A percentile compares a stretch with the other conserved stretches of the same genome.
Conservation (phyloP, 1,140 invertebrate genomes). For the Manduca sexta region DNA sequence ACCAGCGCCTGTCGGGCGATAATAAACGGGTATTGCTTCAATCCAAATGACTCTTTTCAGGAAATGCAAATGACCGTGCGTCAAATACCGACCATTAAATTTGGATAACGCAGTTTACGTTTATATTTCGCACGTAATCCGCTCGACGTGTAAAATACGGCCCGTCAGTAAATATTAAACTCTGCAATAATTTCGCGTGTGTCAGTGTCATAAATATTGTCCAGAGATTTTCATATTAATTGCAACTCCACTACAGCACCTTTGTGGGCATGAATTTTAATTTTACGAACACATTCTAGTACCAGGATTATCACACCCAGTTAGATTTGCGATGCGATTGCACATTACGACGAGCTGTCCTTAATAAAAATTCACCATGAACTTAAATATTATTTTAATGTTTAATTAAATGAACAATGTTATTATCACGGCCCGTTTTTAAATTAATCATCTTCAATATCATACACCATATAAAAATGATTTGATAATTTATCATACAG, state of each 20-base stretch:
- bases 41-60: constrained; percentile 41
- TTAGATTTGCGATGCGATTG: no score
- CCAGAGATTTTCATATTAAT: constrained; percentile 65
- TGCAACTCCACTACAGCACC: constrained; percentile 51
- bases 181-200: constrained; percentile 51
- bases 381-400: no score
- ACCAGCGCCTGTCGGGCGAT: constrained; percentile 28
- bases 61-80: constrained; percentile 54
- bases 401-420: no score
- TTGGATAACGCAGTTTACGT: constrained; percentile 56
- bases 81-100: constrained; percentile 63
- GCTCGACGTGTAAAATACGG: constrained; percentile 58
- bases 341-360: no score
- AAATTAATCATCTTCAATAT: no score
- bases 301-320: background rate
- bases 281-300: constrained; percentile 30
- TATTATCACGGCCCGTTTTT: no score
- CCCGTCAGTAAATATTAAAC: constrained; percentile 64
- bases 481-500: background rate
- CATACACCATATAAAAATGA: no score
- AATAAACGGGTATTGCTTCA: constrained; percentile 43
- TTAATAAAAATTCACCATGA: background rate
- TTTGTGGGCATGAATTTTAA: constrained; percentile 58
- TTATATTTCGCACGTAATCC: constrained; percentile 63
- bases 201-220: constrained; percentile 61